A percentile compares a stretch with the other conserved stretches of the same genome.
phyloP scores from a whole-genome alignment of 1,140 invertebrate species.

The Eubasilissa regina region DNA sequence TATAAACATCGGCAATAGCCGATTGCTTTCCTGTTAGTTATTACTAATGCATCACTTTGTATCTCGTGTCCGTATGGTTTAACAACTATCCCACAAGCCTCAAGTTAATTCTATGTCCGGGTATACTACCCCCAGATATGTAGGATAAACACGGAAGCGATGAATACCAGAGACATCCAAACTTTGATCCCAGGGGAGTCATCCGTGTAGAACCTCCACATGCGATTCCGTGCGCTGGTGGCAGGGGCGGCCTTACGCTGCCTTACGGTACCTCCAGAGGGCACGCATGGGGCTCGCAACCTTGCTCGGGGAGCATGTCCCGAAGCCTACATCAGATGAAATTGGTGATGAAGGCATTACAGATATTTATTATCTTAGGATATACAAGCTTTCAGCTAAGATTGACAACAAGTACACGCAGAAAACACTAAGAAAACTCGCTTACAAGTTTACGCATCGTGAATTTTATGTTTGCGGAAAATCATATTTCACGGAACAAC shows the following conservation, averaged over 20 bases:
- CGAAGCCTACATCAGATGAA: slow-evolving; percentile 89
- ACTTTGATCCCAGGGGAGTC: slow-evolving; percentile 99
- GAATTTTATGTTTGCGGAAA: too few species aligned
- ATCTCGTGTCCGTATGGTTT: slow-evolving; percentile 41
- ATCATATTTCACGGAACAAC: too few species aligned
- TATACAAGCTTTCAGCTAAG: neutral
- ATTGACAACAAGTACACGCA: slow-evolving; percentile 44
- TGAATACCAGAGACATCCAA: slow-evolving; percentile 98
- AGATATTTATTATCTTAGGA: slow-evolving; percentile 27
- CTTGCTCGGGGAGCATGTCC: slow-evolving; percentile 87
- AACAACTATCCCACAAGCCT: slow-evolving; percentile 34
- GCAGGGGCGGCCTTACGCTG: slow-evolving; percentile 85
- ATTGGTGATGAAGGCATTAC: slow-evolving; percentile 88
- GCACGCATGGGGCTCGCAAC: slow-evolving; percentile 79
- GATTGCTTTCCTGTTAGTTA: too few species aligned
- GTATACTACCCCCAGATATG: slow-evolving; percentile 99
- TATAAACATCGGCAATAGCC: too few species aligned
- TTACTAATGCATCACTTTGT: slow-evolving; percentile 37
- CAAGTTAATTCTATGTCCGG: slow-evolving; percentile 79
- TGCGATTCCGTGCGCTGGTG: slow-evolving; percentile 84
- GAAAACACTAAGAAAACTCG: slow-evolving; percentile 28
- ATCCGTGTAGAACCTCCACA: slow-evolving; percentile 99
- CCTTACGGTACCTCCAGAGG: slow-evolving; percentile 82
- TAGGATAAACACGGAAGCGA: slow-evolving; percentile 99
- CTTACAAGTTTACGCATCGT: too few species aligned